Evolutionary conservation across 2,888 invertebrate species (phyloP).

Genomic region (Lithophane socia): DNA sequence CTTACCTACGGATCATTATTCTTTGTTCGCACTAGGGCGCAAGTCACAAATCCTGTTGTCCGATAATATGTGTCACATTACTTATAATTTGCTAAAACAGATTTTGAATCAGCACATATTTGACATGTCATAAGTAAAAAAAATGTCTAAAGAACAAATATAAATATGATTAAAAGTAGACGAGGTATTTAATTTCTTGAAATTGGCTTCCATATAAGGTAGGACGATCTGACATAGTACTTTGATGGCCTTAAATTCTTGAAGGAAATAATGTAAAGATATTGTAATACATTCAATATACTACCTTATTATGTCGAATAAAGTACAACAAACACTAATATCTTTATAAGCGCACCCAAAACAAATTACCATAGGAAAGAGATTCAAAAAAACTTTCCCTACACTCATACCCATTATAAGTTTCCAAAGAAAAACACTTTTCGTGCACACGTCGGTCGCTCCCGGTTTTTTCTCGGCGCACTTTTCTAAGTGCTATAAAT

Average conservation of each 20-base stretch:
- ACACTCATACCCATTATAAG: constrained; percentile 90
- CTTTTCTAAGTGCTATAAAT: constrained; percentile 90
- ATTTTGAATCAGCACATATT: not conserved
- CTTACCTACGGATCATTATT: not conserved
- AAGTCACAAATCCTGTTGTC: not conserved
- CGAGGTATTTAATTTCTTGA: not conserved
- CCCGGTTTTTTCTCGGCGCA: constrained; percentile 89
- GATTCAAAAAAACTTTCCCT: constrained; percentile 87
- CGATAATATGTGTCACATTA: too few relatives aligned
- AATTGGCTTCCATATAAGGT: not conserved
- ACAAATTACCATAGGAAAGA: constrained; percentile 91
- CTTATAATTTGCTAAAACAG: too few relatives aligned
- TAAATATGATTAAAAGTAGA: not conserved
- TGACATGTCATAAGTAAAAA: not conserved
- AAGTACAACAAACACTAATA: constrained; percentile 80
- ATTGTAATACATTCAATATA: constrained; percentile 1
- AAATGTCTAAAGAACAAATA: not conserved
- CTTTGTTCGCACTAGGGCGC: not conserved
- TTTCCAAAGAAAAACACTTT: constrained; percentile 90
- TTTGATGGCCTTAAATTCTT: not conserved
- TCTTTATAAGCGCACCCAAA: constrained; percentile 87
- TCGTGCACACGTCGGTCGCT: constrained; percentile 88
- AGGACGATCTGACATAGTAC: not conserved
- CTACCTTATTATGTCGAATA: constrained; percentile 61
- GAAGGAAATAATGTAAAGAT: not conserved